phyloP scores from a whole-genome alignment of 1,140 invertebrate genomes.

The Akabosia matsudoensis region DNA sequence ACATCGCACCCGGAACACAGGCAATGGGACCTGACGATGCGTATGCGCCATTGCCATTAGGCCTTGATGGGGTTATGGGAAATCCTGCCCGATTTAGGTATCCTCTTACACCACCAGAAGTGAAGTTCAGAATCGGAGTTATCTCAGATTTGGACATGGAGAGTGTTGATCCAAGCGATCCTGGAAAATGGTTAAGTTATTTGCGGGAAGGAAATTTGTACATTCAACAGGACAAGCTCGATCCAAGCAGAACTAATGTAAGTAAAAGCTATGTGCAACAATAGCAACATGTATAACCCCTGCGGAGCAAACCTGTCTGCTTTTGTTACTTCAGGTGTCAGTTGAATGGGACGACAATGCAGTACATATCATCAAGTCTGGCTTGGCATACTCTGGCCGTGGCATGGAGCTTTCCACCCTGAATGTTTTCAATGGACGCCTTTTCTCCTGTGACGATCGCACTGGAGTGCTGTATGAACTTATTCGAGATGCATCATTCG shows the following conservation, averaged over 20 bases:
- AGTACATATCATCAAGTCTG: constrained; percentile 59
- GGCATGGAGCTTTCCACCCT: constrained; percentile 97
- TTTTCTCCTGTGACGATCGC: constrained; percentile 91
- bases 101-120: constrained; percentile 30
- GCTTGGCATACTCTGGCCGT: constrained; percentile 73
- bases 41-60: neutral
- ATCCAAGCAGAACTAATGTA: constrained; percentile 22
- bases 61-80: neutral
- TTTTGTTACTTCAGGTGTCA: neutral
- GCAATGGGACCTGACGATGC: neutral
- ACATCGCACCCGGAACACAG: neutral
- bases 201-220: constrained; percentile 4
- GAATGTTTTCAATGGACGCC: constrained; percentile 84
- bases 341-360: constrained; percentile 20
- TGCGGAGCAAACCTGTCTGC: neutral
- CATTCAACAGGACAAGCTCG: constrained; percentile 12
- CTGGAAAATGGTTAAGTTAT: constrained; percentile 14
- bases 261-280: neutral
- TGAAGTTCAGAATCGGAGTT: constrained; percentile 31
- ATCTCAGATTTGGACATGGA: constrained; percentile 22
- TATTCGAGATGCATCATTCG: constrained; percentile 59
- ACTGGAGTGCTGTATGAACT: constrained; percentile 87
- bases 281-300: neutral
- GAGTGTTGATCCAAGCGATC: neutral
- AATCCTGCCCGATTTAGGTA: constrained; percentile 18